Percentiles rank a stretch among this genome's conserved stretches.
Conservation (phyloP, 2,888 invertebrate species). For the Sepioteuthis lessoniana region DNA sequence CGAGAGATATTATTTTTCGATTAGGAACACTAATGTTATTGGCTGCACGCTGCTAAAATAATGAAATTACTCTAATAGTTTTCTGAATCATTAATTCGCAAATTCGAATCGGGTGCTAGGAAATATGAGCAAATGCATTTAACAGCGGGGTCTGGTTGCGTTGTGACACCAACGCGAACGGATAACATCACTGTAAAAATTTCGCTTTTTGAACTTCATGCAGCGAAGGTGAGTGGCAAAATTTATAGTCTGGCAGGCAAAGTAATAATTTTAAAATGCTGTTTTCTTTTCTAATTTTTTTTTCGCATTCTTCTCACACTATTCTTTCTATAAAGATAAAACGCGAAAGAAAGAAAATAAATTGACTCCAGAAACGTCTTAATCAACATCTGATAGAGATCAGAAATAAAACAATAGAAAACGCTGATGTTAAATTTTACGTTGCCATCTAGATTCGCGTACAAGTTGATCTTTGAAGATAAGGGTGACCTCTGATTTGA, state of each 20-base stretch:
- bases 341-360: too few species aligned
- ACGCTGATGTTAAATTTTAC: too few species aligned
- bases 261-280: neutral
- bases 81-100: constrained; percentile 33
- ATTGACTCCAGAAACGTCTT: too few species aligned
- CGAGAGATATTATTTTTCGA: neutral
- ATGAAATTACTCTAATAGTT: constrained; percentile 7
- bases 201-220: neutral
- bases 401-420: too few species aligned
- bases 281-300: neutral
- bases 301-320: neutral
- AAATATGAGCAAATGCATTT: neutral
- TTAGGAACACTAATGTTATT: neutral
- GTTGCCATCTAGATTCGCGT: too few species aligned
- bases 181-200: neutral
- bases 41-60: neutral
- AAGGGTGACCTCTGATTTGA: too few species aligned
- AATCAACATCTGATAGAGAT: too few species aligned
- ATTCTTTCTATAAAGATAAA: too few species aligned
- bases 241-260: neutral
- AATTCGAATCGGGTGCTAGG: neutral
- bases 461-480: too few species aligned
- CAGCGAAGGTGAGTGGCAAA: neutral
- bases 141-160: neutral
- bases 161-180: neutral